Percentiles rank a stretch among this genome's conserved stretches.
phyloP scores from a whole-genome alignment of 2,113 vertebrate species.

The Sinosuthora webbiana region DNA sequence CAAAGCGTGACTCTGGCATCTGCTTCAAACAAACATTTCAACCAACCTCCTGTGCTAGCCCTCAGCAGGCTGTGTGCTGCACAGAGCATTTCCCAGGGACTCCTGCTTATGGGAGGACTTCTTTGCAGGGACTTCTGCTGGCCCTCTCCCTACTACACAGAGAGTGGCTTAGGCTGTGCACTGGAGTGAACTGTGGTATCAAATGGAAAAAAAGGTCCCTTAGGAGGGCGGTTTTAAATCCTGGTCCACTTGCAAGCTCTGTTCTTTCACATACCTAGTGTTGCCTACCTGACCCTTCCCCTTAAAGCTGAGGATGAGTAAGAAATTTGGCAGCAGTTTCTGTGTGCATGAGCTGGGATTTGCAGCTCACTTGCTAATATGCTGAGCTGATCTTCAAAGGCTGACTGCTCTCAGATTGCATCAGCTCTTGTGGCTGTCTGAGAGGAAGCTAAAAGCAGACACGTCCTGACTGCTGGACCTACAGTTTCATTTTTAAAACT shows the following conservation, averaged over 20 bases:
- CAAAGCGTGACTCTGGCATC: accelerated
- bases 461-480: not conserved
- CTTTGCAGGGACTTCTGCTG: too few relatives aligned
- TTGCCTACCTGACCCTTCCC: not conserved
- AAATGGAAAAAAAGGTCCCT: not conserved
- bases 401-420: not conserved
- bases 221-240: not conserved
- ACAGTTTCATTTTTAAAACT: not conserved
- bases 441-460: not conserved
- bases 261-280: not conserved
- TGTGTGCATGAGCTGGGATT: not conserved
- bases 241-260: not conserved
- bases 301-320: not conserved
- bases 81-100: accelerated
- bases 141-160: accelerated
- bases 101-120: too few relatives aligned
- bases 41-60: accelerated
- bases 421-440: not conserved
- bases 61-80: not conserved
- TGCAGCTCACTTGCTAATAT: not conserved
- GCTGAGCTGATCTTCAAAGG: not conserved
- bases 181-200: not conserved
- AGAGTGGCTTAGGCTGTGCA: accelerated
- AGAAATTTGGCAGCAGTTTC: not conserved
- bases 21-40: not conserved